phyloP scores from a whole-genome alignment of 2,113 vertebrate genomes.

The Tupaia chinensis region DNA sequence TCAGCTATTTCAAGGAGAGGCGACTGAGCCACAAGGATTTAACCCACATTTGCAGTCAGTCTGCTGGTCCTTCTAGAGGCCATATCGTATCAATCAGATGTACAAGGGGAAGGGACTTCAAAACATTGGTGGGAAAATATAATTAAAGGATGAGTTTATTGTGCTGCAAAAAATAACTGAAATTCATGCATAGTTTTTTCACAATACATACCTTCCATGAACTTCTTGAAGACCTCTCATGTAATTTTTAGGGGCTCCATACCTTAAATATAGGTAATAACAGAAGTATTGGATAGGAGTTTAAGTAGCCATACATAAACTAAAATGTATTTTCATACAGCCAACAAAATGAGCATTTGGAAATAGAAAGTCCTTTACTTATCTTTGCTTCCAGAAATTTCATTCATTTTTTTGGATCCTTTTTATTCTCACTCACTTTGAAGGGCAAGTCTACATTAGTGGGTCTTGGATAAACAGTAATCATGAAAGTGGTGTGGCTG shows the following conservation, averaged over 20 bases:
- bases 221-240: too few relatives aligned
- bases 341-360: slow-evolving; percentile 46
- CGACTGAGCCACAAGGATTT: not conserved
- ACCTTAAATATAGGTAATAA: slow-evolving; percentile 5
- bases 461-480: slow-evolving; percentile 21
- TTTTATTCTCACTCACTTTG: slow-evolving; percentile 31
- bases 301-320: slow-evolving; percentile 35
- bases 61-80: not conserved
- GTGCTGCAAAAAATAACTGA: too few relatives aligned
- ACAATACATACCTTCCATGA: too few relatives aligned
- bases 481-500: not conserved
- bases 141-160: too few relatives aligned
- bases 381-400: slow-evolving; percentile 63
- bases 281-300: slow-evolving; percentile 31
- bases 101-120: too few relatives aligned
- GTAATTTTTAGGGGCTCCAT: not conserved
- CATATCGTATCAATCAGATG: not conserved
- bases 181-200: too few relatives aligned
- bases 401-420: slow-evolving; percentile 29
- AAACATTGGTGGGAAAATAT: too few relatives aligned
- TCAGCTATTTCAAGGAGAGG: not conserved
- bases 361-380: slow-evolving; percentile 63
- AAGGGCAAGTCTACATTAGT: not conserved
- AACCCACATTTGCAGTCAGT: not conserved
- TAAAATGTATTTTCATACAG: slow-evolving; percentile 51